Evolutionary conservation across 1,140 invertebrate species (phyloP), one percentile per base, ranked within the genome.

Genomic region (Planococcus citri): DNA sequence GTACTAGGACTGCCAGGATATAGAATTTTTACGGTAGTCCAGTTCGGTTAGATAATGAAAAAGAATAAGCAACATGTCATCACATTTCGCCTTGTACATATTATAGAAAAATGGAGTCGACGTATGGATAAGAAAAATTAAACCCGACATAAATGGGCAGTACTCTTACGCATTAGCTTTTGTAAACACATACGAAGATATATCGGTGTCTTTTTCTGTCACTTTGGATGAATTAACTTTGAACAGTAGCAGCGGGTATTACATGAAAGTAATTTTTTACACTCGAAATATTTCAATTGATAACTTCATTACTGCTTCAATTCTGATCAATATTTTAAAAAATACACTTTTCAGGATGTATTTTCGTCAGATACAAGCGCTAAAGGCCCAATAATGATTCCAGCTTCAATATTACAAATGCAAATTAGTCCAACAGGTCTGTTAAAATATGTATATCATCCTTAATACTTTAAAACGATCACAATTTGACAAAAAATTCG

Each of bases 221-320:
- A 80, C 78, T 0, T 75, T 83, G 21, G 73, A 78, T 4, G 90
- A 92, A 76, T 79, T 95, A 12, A 92, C 90, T 21, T 79, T 94
- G 0, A 85, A 84, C 68, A 87, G 87, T 76, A 82, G 84, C 14
- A 79, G 81, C 73, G 92, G 92, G 70, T 96, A 96, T 77, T 82
- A 84, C 78, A 86, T 95, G 33, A 87, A 89, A 78, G 92, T 91
- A 78, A 78, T 80, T 22, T 8, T 27, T 20, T n/a, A n/a, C n/a
- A n/a, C n/a, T n/a, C n/a, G n/a, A n/a, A n/a, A n/a, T n/a, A n/a
- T n/a, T n/a, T n/a, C n/a, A n/a, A n/a, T n/a, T n/a, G n/a, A n/a
- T n/a, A n/a, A n/a, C n/a, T n/a, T n/a, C n/a, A n/a, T n/a, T n/a
- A n/a, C n/a, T n/a, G n/a, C n/a, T n/a, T n/a, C n/a, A n/a, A n/a